phyloP scores from a whole-genome alignment of 2,888 invertebrate species.

The Chelonus formosanus region DNA sequence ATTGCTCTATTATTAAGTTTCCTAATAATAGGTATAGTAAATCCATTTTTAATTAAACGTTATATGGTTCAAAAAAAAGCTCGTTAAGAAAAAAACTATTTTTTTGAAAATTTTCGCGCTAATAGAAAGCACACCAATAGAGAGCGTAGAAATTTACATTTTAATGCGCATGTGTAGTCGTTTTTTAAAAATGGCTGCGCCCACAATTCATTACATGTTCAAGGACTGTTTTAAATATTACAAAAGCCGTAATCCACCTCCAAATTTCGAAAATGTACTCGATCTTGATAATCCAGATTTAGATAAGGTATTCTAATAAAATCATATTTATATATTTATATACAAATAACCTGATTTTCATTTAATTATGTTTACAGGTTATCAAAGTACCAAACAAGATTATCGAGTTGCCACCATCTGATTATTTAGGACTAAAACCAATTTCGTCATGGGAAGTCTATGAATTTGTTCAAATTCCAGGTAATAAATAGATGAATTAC shows the following conservation, averaged over 20 bases:
- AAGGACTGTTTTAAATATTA: conserved; percentile 82
- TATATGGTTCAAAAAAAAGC: no score
- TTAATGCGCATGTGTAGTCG: no score
- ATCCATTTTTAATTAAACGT: no score
- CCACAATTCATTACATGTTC: conserved; percentile 67
- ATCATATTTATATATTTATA: conserved; percentile 4
- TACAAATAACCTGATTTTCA: background rate
- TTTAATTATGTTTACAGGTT: conserved; percentile 55
- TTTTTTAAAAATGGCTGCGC: conserved; percentile 44
- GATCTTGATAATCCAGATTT: conserved; percentile 64
- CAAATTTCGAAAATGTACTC: conserved; percentile 73
- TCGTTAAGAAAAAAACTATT: no score
- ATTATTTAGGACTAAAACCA: conserved; percentile 64
- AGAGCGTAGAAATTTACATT: no score
- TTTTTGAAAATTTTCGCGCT: no score
- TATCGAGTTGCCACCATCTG: conserved; percentile 20
- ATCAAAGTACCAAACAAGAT: conserved; percentile 44
- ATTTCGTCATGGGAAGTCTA: conserved; percentile 72
- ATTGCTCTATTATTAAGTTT: no score
- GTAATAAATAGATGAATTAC: conserved; percentile 48
- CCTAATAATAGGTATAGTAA: no score
- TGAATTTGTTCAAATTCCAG: conserved; percentile 71
- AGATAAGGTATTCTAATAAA: conserved; percentile 43
- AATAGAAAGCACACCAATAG: no score
- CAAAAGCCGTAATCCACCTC: conserved; percentile 74